A percentile compares a stretch with the other conserved stretches of the same genome.
Evolutionary conservation across 2,888 invertebrate genomes (phyloP).

Genomic region (Hydroisotoma schaefferi): DNA sequence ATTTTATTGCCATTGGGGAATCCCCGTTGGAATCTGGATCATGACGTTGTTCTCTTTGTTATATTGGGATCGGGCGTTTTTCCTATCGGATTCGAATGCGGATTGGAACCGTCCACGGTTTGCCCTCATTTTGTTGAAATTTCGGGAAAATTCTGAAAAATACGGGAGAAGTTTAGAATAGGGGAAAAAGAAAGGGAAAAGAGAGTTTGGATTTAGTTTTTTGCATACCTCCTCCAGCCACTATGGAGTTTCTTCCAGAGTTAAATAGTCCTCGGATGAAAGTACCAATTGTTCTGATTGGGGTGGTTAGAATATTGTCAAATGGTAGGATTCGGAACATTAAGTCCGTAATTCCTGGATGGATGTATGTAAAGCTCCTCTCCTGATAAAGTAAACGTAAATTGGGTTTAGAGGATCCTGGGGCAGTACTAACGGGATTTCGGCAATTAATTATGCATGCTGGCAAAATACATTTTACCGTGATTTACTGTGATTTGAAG

Average conservation of each 20-base stretch:
- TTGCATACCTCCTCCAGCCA: slow-evolving; percentile 1
- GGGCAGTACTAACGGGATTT: too few species aligned
- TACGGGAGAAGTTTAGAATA: too few species aligned
- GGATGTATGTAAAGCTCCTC: slow-evolving; percentile 8
- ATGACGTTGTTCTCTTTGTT: too few species aligned
- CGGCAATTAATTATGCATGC: too few species aligned
- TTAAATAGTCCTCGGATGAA: not conserved
- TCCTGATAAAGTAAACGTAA: not conserved
- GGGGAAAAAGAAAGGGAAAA: too few species aligned
- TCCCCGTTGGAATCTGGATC: too few species aligned
- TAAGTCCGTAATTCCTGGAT: slow-evolving; percentile 2
- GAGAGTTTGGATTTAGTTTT: too few species aligned
- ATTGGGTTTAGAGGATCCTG: not conserved
- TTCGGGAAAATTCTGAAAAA: not conserved
- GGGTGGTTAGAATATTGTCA: slow-evolving; percentile 9
- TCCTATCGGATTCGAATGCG: not conserved
- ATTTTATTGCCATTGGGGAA: too few species aligned
- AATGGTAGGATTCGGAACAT: not conserved
- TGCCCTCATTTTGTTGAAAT: not conserved
- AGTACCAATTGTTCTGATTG: slow-evolving; percentile 1
- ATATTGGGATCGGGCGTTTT: too few species aligned
- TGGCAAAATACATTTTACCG: too few species aligned
- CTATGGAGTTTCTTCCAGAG: slow-evolving; percentile 2
- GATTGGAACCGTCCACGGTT: not conserved
- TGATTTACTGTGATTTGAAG: too few species aligned